These are phyloP conservation scores for Austrofundulus limnaeus DNA, from an alignment of 2,113 vertebrate genomes.

Conservation along the genomic window DNA sequence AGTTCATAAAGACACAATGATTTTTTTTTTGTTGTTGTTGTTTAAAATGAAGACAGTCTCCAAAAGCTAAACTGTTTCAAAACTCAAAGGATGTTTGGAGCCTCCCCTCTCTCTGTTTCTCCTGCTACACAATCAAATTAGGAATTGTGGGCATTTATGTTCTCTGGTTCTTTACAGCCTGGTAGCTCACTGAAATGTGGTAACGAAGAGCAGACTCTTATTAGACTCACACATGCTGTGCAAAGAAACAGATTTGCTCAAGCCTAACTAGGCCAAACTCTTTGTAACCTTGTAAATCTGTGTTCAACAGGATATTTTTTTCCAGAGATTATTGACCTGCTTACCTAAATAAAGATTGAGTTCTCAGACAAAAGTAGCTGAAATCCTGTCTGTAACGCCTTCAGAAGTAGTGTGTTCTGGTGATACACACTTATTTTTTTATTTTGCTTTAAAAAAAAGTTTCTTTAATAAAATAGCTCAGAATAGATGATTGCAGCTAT, in stretches of 20 bases:
- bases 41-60: constrained; percentile 14
- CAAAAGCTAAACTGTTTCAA: constrained; percentile 19
- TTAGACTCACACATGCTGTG: constrained; percentile 25
- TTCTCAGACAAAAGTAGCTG: constrained; percentile 24
- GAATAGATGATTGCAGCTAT: too few species aligned
- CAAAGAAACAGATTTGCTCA: constrained; percentile 53
- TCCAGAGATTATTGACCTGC: constrained; percentile 1
- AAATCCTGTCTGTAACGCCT: background rate
- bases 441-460: constrained; percentile 13
- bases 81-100: constrained; percentile 4
- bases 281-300: constrained; percentile 39
- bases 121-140: constrained; percentile 56
- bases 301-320: constrained; percentile 23
- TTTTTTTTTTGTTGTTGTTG: too few species aligned
- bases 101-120: constrained; percentile 3
- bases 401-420: constrained; percentile 1
- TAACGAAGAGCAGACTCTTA: constrained; percentile 54
- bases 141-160: constrained; percentile 46
- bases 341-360: constrained; percentile 7
- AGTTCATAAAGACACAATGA: background rate
- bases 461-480: too few species aligned
- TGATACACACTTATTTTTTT: background rate
- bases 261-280: constrained; percentile 46
- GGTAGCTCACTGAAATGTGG: constrained; percentile 55
- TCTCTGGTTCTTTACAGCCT: constrained; percentile 37